Base-by-base conservation (phyloP, 2,797 vertebrate species). In the Catostomus latipinnis region DNA sequence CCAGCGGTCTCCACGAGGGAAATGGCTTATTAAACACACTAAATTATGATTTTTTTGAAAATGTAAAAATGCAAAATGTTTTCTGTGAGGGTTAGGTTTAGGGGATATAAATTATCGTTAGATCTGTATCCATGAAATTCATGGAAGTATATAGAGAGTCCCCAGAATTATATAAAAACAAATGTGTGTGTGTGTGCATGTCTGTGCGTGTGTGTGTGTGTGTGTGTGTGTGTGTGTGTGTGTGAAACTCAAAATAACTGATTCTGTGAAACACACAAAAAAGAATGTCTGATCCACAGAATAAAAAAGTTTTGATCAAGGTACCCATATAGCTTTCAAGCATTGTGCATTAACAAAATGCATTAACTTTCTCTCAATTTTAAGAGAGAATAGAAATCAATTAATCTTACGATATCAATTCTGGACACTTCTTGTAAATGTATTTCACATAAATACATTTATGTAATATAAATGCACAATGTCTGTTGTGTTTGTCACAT, bases 191-290 rank as follows among this genome's bases (percentile, higher is more conserved):
- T 22, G 22, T 22, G 22, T 18, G 16, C n/a, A n/a, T 18, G 16
- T 18, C 0, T 18, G 16, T 62, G 60, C 2, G 22, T 22, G 22
- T 22, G 22, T 22, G 22, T 22, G 22, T 22, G 22, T 22, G 22
- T 22, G 16, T 18, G 16, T 18, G 16, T 18, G 16, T 62, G 60
- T 22, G 22, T 22, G 22, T 22, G 22, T 22, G 22, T 22, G 22
- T 22, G 22, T 22, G 22, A 18, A 18, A 18, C 0, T 13, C 13
- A 16, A 6, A 54, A 53, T 14, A 66, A 6, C 43, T 1, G 43
- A 11, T 58, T 76, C 16, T 12, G 18, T 60, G 66, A 54, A 78
- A 71, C 18, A 16, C 56, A 58, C n/a, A 52, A 12, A 69, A 18
- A 53, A 10, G 13, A 8, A 12, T 7, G 8, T 34, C 66, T 70